Evolutionary conservation across 2,113 vertebrate genomes (phyloP).

Genomic region (Australoheros scitulus): DNA sequence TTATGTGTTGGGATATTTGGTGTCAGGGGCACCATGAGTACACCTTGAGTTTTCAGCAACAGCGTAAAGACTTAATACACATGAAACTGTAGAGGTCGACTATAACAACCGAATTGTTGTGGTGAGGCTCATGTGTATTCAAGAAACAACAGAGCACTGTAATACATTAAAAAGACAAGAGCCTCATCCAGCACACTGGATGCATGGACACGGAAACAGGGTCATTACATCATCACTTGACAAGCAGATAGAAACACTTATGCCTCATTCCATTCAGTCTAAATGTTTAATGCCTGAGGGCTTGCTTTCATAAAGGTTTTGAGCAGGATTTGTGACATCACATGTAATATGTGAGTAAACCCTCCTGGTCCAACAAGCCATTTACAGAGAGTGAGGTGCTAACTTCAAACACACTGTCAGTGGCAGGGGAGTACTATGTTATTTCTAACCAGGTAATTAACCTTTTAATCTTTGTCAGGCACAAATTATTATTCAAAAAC

Average conservation of each 20-base stretch:
- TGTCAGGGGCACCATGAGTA: background rate
- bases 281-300: background rate
- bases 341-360: background rate
- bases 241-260: background rate
- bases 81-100: background rate
- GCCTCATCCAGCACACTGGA: background rate
- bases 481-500: slow-evolving; percentile 8
- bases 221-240: background rate
- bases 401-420: background rate
- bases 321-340: background rate
- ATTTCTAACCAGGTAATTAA: slow-evolving; percentile 5
- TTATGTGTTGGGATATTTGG: background rate
- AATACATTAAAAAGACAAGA: background rate
- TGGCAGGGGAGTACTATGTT: background rate
- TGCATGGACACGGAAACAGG: background rate
- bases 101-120: background rate
- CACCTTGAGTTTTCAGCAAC: too few relatives aligned
- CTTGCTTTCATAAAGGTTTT: background rate
- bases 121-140: background rate
- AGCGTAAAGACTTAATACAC: background rate
- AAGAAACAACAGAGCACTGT: background rate
- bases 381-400: background rate
- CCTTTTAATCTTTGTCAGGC: background rate
- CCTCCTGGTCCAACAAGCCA: background rate
- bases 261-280: background rate